Conservation (phyloP, 2,888 invertebrate genomes). For the Melanophora roralis region DNA sequence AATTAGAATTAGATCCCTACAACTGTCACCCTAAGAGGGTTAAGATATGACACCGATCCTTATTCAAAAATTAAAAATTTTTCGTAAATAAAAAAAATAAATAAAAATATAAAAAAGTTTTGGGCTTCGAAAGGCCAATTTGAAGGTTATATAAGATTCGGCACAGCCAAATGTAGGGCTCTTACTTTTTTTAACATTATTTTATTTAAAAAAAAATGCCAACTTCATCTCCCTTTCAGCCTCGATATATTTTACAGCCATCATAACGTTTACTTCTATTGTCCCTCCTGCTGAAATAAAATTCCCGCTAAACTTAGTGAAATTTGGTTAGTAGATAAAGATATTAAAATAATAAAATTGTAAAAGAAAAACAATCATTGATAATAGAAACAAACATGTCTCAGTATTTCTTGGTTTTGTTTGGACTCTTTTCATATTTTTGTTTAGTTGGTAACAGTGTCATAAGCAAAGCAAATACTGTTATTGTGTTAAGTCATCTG, state of each 20-base stretch:
- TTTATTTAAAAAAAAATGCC: slow-evolving; percentile 24
- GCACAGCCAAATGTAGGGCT: too few species aligned
- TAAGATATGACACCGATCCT: too few species aligned
- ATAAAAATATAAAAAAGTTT: too few species aligned
- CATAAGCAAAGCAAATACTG: slow-evolving; percentile 44
- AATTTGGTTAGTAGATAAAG: slow-evolving; percentile 13
- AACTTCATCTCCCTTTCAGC: neutral
- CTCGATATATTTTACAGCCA: neutral
- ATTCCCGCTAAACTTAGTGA: slow-evolving; percentile 1
- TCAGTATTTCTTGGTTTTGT: slow-evolving; percentile 4
- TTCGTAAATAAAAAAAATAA: too few species aligned
- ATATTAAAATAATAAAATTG: neutral
- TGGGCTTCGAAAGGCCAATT: too few species aligned
- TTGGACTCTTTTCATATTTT: slow-evolving; percentile 5
- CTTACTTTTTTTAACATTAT: slow-evolving; percentile 16
- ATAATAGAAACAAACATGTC: slow-evolving; percentile 20
- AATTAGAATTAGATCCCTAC: too few species aligned
- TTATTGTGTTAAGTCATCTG: slow-evolving; percentile 41
- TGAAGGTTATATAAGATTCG: too few species aligned
- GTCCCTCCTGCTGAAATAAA: neutral
- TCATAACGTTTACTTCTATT: slow-evolving; percentile 11
- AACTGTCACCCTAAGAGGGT: too few species aligned
- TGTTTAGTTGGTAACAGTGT: slow-evolving; percentile 52
- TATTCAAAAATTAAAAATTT: too few species aligned
- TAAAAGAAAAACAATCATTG: neutral